Base-by-base conservation (phyloP, 2,888 invertebrate genomes). In the Rhagophthalmus giganteus region DNA sequence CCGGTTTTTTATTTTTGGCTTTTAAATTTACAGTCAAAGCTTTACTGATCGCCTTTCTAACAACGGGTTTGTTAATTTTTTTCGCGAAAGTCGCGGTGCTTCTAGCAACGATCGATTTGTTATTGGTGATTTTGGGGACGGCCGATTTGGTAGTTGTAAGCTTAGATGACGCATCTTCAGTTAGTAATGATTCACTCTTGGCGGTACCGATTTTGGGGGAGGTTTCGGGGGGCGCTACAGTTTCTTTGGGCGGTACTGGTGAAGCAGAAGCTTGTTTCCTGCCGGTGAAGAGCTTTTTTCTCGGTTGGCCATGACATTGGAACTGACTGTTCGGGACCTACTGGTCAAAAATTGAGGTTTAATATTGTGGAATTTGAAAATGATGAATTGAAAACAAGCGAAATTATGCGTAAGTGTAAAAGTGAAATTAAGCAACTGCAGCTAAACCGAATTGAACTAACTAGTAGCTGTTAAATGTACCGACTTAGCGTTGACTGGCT, bases 281-380 rank as follows among this genome's bases (percentile, higher is more conserved):
- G 52, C 66, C 68, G 60, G 70, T 41, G 42, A 68, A 62, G 61
- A 66, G 56, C 61, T 72, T 74, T 71, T 74, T 60, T 74, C 72
- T 58, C 74, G 73, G 67, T 71, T 72, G 69, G 76, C 75, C 76
- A 76, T 76, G 64, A 70, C 72, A 74, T 73, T 66, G 59, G 59
- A 58, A 58, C 59, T 51, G 51, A 45, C 42, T 42, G 40, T 51
- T 58, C 56, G 58, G 58, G 54, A 57, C 50, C 60, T 60, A 47
- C 10, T 32, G 48, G 13, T 9, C 6, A 33, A 28, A 24, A 31
- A 3, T 4, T 39, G 6, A 24, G 8, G n/a, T 27, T 27, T 27
- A 4, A 27, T 27, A 2, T 9, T 8, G 27, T 27, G 27, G 27
- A 24, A 3, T 27, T 27, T 27, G 9, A 3, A 7, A 9, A 27